Evolutionary conservation across 2,888 invertebrate genomes (phyloP).

Genomic region (Malacosoma neustria): DNA sequence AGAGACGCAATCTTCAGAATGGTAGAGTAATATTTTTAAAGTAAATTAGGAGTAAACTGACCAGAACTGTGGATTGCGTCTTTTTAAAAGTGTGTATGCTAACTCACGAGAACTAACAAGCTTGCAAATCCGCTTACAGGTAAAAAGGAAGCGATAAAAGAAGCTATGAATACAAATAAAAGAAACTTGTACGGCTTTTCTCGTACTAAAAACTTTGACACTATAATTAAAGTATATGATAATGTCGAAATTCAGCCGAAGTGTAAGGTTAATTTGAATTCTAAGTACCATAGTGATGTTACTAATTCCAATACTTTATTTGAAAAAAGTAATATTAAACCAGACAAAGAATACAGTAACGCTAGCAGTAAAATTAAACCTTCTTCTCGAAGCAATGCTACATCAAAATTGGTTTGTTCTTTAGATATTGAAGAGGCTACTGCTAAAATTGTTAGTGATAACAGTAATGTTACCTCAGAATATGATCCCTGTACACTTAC

Average conservation of each 20-base stretch:
- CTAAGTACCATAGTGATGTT: conserved; percentile 19
- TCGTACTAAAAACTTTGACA: conserved; percentile 42
- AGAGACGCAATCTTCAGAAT: too few species aligned
- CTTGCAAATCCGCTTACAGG: conserved; percentile 9
- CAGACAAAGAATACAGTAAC: background rate
- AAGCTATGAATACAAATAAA: conserved; percentile 33
- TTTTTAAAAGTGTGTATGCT: conserved; percentile 33
- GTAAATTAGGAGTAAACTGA: too few species aligned
- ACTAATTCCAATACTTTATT: background rate
- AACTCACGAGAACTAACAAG: conserved; percentile 15
- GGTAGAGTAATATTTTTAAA: too few species aligned
- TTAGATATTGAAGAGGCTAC: background rate
- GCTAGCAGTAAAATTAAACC: background rate
- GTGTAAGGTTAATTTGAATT: conserved; percentile 46
- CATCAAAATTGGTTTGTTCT: background rate
- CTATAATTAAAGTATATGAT: conserved; percentile 29
- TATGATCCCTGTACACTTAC: conserved; percentile 17
- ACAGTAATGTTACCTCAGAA: background rate
- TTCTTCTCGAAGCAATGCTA: background rate
- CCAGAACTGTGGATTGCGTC: background rate
- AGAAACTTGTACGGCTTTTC: conserved; percentile 41
- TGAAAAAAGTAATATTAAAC: background rate
- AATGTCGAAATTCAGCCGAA: conserved; percentile 28
- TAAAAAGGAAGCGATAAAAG: conserved; percentile 15
- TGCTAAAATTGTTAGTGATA: background rate